A percentile compares a stretch with the other conserved stretches of the same genome.
phyloP scores from a whole-genome alignment of 2,113 vertebrate species.

The Aldabrachelys gigantea region DNA sequence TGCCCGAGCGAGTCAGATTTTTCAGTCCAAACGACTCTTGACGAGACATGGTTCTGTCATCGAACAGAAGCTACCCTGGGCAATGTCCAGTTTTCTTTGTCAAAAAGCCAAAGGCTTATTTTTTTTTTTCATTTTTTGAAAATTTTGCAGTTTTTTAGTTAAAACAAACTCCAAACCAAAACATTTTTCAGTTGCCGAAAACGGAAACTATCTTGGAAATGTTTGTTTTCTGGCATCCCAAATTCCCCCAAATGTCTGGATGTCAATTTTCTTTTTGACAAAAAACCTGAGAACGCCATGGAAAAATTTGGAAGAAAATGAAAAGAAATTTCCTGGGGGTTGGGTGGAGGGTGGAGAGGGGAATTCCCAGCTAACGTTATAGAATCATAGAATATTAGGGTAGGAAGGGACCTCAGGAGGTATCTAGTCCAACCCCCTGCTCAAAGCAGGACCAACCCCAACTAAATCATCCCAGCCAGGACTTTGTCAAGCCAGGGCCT shows the following conservation, averaged over 20 bases:
- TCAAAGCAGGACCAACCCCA: no score
- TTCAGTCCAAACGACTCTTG: background rate
- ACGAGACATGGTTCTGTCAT: background rate
- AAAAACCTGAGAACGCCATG: background rate
- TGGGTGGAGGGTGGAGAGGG: no score
- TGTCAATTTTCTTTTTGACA: background rate
- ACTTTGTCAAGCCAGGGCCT: no score
- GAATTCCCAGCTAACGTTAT: background rate
- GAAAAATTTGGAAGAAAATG: background rate
- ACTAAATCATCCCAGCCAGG: no score
- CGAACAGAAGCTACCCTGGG: background rate
- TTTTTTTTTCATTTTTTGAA: no score
- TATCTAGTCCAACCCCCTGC: no score
- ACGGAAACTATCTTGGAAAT: background rate
- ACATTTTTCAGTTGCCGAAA: background rate
- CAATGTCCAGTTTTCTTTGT: accelerated
- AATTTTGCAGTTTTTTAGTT: background rate
- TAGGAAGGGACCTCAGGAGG: no score
- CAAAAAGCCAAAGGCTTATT: background rate
- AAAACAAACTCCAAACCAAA: background rate
- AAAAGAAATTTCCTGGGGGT: background rate
- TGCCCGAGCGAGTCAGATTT: background rate
- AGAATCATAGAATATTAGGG: no score
- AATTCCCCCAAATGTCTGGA: background rate
- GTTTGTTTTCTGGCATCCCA: background rate